Conservation (phyloP, 2,797 vertebrate species). For the Peromyscus aztecus region DNA sequence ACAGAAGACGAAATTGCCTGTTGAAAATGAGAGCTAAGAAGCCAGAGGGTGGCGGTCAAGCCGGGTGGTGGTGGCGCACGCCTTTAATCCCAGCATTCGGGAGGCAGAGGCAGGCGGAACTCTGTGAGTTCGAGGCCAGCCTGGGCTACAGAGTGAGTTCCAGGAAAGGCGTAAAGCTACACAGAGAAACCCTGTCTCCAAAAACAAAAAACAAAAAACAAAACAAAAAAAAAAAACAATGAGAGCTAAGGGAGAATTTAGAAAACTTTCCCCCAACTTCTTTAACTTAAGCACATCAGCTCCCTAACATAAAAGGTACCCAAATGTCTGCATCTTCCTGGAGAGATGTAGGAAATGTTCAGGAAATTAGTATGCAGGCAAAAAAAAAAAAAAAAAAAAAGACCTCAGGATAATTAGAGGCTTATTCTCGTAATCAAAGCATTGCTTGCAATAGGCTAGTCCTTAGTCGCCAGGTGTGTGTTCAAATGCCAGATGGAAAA, state of each 20-base stretch:
- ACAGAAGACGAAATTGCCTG: neutral
- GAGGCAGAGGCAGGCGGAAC: too few relatives aligned
- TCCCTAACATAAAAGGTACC: neutral
- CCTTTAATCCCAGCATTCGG: too few relatives aligned
- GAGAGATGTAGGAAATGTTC: neutral
- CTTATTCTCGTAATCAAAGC: neutral
- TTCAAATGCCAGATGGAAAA: neutral
- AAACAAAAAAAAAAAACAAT: neutral
- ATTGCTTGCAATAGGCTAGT: neutral
- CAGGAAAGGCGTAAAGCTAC: too few relatives aligned
- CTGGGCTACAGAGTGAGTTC: too few relatives aligned
- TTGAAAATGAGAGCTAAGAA: neutral
- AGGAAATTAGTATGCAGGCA: neutral
- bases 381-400: neutral
- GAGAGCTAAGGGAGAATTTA: neutral
- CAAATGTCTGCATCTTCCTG: neutral
- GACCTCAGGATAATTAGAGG: neutral
- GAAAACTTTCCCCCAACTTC: neutral
- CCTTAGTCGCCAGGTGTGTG: neutral
- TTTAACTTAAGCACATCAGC: neutral
- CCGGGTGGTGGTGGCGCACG: too few relatives aligned
- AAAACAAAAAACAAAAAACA: too few relatives aligned
- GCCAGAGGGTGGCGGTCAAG: too few relatives aligned
- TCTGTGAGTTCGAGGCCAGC: too few relatives aligned
- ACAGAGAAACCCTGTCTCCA: too few relatives aligned